Conservation (phyloP, 2,113 vertebrate species). For the Pardalotus punctatus region DNA sequence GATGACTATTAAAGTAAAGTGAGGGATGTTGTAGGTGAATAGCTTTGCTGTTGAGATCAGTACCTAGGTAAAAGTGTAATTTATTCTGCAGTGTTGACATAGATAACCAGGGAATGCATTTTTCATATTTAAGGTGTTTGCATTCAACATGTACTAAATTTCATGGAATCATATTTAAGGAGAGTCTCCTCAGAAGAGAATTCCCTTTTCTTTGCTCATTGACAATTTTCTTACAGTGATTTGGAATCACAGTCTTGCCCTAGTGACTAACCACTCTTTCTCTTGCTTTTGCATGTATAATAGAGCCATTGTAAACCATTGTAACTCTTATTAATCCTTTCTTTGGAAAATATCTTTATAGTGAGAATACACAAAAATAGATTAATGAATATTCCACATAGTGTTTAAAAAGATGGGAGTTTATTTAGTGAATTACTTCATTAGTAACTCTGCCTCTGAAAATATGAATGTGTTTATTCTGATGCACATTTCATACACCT, state of each 20-base stretch:
- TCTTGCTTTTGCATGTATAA: neutral
- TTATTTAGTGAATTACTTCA: neutral
- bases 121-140: neutral
- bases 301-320: neutral
- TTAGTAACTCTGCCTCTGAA: neutral
- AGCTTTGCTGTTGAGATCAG: neutral
- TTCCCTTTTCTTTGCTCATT: neutral
- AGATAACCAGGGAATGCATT: neutral
- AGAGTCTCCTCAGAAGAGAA: neutral
- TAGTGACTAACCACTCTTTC: neutral
- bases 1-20: neutral
- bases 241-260: neutral
- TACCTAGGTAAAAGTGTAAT: neutral
- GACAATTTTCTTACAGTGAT: neutral
- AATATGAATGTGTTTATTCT: neutral
- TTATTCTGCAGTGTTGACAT: neutral
- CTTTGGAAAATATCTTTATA: neutral
- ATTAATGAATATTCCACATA: neutral
- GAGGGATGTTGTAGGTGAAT: neutral
- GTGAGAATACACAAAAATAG: rapidly evolving
- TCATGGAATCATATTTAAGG: neutral
- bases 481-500: neutral
- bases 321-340: neutral
- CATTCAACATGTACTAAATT: neutral
- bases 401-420: neutral